These are phyloP conservation scores for Chaetogeoica ovagalla DNA, from an alignment of 2,888 invertebrate species.

Conservation along the genomic window DNA sequence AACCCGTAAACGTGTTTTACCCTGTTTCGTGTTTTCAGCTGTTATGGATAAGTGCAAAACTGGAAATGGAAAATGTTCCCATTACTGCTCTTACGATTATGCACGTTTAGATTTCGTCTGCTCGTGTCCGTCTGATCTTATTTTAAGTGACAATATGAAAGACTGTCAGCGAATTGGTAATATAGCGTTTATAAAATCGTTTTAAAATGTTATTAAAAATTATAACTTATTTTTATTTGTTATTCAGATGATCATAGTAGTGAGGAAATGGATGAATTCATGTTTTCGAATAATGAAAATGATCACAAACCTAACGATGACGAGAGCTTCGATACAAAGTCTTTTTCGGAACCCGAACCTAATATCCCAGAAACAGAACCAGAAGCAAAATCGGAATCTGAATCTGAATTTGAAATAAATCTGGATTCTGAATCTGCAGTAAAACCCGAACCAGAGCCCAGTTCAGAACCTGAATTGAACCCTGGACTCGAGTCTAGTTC, in stretches of 20 bases:
- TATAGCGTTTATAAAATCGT: slow-evolving; percentile 47
- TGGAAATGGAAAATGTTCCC: slow-evolving; percentile 69
- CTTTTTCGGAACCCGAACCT: slow-evolving; percentile 36
- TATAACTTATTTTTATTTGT: too few species aligned
- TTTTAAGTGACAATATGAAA: slow-evolving; percentile 62
- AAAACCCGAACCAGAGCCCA: slow-evolving; percentile 56
- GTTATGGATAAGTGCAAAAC: slow-evolving; percentile 71
- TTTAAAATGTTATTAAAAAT: background rate
- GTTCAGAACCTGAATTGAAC: slow-evolving; percentile 55
- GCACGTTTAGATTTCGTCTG: slow-evolving; percentile 68
- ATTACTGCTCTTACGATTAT: slow-evolving; percentile 71
- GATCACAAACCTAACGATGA: background rate
- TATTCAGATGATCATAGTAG: background rate
- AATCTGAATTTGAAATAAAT: slow-evolving; percentile 54
- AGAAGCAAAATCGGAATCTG: slow-evolving; percentile 46
- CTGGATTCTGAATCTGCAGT: slow-evolving; percentile 56
- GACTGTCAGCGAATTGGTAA: slow-evolving; percentile 59
- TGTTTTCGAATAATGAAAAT: background rate
- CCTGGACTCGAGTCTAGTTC: slow-evolving; percentile 55
- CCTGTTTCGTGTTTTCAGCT: slow-evolving; percentile 57
- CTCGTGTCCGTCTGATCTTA: slow-evolving; percentile 66
- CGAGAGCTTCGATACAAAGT: background rate
- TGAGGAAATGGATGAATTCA: slow-evolving; percentile 23
- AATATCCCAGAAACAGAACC: slow-evolving; percentile 57
- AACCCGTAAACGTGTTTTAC: background rate